phyloP scores from a whole-genome alignment of 2,888 invertebrate species.

The Prosapia bicincta region DNA sequence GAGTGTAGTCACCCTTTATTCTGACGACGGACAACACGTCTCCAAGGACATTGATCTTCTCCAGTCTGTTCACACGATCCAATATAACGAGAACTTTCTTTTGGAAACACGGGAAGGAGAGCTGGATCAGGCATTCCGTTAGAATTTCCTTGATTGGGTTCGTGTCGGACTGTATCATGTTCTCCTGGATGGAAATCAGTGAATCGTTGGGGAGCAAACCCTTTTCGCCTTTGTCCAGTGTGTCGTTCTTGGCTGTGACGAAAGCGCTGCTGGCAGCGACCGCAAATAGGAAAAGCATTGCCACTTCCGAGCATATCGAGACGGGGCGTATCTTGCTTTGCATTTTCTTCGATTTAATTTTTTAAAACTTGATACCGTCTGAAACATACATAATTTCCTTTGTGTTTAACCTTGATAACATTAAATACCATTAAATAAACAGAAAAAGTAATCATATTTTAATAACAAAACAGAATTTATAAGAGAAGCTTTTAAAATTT shows the following conservation, averaged over 20 bases:
- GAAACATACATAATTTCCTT: not conserved
- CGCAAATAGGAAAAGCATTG: not conserved
- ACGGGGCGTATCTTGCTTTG: not conserved
- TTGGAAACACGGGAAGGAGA: conserved; percentile 56
- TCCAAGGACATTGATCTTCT: conserved; percentile 55
- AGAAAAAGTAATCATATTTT: no score
- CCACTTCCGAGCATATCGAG: not conserved
- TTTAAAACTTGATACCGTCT: not conserved
- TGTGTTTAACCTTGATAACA: no score
- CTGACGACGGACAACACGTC: conserved; percentile 48
- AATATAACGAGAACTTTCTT: conserved; percentile 55
- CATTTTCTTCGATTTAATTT: not conserved
- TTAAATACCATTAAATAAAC: no score
- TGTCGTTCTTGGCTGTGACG: not conserved
- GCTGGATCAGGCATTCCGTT: conserved; percentile 51
- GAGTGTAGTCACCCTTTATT: conserved; percentile 2
- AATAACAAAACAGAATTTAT: no score
- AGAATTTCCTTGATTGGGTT: conserved; percentile 52
- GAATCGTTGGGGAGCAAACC: not conserved
- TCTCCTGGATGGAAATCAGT: not conserved
- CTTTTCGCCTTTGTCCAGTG: not conserved
- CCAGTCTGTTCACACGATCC: conserved; percentile 51
- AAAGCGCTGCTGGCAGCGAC: not conserved
- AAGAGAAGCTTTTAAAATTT: no score
- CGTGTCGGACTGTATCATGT: conserved; percentile 35